Evolutionary conservation across 1,140 invertebrate species (phyloP), one percentile per base, ranked within the genome.

Genomic region (Euura lappo): DNA sequence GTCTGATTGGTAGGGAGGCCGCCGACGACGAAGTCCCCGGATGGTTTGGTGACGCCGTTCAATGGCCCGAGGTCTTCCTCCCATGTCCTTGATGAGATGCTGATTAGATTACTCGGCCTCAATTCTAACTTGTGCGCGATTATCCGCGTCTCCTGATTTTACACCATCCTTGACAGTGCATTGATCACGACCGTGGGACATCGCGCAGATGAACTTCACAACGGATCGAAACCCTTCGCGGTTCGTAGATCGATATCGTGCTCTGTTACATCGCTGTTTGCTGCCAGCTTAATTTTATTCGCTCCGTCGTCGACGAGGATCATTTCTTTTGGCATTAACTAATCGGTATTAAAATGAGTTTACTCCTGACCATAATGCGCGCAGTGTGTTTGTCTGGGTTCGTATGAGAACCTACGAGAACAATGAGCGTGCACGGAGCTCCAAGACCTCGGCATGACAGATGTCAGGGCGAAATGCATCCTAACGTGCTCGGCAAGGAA

Each of bases 401-500:
- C 65, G 45, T 45, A 44, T 47, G 11, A 75, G 78, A 78, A 75
- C 51, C 51, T 28, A 76, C 74, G 64, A 70, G 75, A 74, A 77
- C 76, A 79, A 77, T 75, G 74, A 47, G 11, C 51, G 4, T n/a
- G 51, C 51, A 60, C 51, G 44, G 2, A 42, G 28, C 42, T 47
- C 72, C 74, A 69, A 72, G 64, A 74, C 46, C 70, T 74, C 65
- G 47, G 65, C 65, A 80, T 82, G 84, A 85, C 84, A 85, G 80
- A 85, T 86, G 85, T 85, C 83, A 85, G 79, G 83, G 83, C 83
- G 82, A 85, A 86, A 80, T 82, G 83, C 83, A 76, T 80, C 77
- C 72, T 11, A 60, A 60, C 72, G 77, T 73, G 78, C 73, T 75
- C 72, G 70, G 71, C 13, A 60, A 60, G 51, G 51, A 60, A 60